Evolutionary conservation across 2,113 vertebrate genomes (phyloP).

Genomic region (Notarius quadriscutis): DNA sequence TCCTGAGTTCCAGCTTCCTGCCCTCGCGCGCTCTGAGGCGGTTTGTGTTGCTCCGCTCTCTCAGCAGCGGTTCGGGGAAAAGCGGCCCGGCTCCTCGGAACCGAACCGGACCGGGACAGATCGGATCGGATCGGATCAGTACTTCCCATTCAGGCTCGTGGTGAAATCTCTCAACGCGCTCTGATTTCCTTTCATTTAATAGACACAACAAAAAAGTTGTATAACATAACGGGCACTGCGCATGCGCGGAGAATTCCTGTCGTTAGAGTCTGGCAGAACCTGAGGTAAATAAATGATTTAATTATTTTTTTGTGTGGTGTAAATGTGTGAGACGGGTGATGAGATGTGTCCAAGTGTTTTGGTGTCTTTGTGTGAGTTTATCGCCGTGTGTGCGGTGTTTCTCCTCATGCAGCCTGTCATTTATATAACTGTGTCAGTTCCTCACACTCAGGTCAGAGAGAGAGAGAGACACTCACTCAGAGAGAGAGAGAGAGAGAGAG

Average conservation of each 20-base stretch:
- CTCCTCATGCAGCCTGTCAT: constrained; percentile 43
- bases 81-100: background rate
- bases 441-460: constrained; percentile 71
- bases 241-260: constrained; percentile 55
- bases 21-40: background rate
- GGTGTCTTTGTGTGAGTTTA: background rate
- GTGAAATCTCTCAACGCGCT: background rate
- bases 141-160: constrained; percentile 60
- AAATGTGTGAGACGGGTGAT: background rate
- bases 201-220: constrained; percentile 56
- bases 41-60: background rate
- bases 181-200: background rate
- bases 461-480: too few species aligned
- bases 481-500: too few species aligned
- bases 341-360: background rate
- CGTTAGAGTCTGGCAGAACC: constrained; percentile 44
- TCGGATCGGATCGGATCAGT: too few species aligned
- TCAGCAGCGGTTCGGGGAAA: constrained; percentile 41
- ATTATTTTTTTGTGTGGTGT: constrained; percentile 27
- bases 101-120: background rate
- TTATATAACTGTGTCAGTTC: constrained; percentile 76
- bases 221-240: constrained; percentile 59
- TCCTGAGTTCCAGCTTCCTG: background rate
- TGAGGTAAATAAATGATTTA: background rate
- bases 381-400: background rate